Percentiles rank a stretch among this genome's conserved stretches.
Conservation (phyloP, 1,140 invertebrate species). For the Argopecten irradians region DNA sequence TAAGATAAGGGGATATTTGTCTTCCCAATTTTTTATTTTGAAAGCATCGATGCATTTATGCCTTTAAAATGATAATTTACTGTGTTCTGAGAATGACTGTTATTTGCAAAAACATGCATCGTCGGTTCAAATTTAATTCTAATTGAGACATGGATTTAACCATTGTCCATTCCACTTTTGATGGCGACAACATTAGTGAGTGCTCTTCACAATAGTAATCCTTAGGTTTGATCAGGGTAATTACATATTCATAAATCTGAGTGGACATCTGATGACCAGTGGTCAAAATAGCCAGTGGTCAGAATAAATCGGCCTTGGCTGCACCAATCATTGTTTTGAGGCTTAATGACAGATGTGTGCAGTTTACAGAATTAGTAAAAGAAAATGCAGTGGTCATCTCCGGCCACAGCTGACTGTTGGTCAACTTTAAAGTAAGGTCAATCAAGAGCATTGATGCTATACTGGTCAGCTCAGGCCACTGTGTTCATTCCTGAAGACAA, state of each 20-base stretch:
- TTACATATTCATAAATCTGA: constrained; percentile 16
- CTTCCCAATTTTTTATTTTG: too few relatives aligned
- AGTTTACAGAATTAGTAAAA: neutral
- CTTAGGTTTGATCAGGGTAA: neutral
- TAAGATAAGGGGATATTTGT: too few relatives aligned
- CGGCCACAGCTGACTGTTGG: neutral
- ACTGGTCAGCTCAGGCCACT: constrained; percentile 6
- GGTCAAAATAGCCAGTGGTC: neutral
- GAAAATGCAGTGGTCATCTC: neutral
- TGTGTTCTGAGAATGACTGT: too few relatives aligned
- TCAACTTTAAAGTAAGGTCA: neutral
- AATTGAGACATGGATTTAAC: neutral
- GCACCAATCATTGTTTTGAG: neutral
- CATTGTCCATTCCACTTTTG: neutral
- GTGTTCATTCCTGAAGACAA: neutral
- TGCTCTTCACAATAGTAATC: neutral
- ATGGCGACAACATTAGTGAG: neutral
- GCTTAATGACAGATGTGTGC: neutral
- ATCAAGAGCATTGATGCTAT: neutral
- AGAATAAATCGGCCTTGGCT: neutral
- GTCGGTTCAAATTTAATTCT: neutral
- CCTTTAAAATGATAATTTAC: too few relatives aligned
- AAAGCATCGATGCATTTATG: too few relatives aligned
- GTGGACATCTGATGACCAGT: constrained; percentile 14
- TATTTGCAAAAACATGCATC: neutral